Base-by-base conservation (phyloP, 1,140 invertebrate genomes). In the Drosophila suzukii region DNA sequence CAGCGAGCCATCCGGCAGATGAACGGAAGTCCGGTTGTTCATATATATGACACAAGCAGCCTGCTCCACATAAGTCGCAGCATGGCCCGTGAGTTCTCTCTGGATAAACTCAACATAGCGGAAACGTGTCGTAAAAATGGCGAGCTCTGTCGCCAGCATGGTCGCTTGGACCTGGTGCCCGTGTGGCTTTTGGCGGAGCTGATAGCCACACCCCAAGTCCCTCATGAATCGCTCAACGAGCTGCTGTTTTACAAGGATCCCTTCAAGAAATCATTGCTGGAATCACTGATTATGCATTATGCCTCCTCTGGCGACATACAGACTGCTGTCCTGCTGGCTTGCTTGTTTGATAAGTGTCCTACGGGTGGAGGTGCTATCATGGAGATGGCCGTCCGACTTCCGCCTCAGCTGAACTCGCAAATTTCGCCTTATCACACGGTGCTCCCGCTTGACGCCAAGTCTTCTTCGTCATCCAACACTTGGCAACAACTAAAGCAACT, bases 401-500 rank as follows among this genome's bases (percentile, higher is more conserved):
- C 92, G 43, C 91, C 90, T 0, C 77, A 90, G 24, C 53, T 91
- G 3, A 78, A 78, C 20, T 95, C 95, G 54, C 95, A 96, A 41
- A 95, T 95, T 39, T 98, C 97, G 3, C 97, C 97, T 1, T 98
- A 98, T 93, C 97, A 98, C 91, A 98, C 97, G 11, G 97, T 98
- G 53, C 95, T 96, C 27, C 97, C 97, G 77, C 95, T 96, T 7
- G 95, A 95, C 61, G 72, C 63, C 0, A 72, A 72, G 13, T 56
- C 60, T 13, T 60, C 88, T 6, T 82, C 82, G 1, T 67, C 89
- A 8, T 41, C 60, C 27, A 78, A 72, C 15, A 62, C 67, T 3
- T 71, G 66, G 46, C 76, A 79, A 8, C 86, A 91, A 58, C 89
- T 96, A 15, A 96, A 96, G 78, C 94, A 96, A 56, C 93, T 96